These are phyloP conservation scores for Heteromormyrus szaboi DNA, from an alignment of 2,797 vertebrate species.

Conservation along the genomic window DNA sequence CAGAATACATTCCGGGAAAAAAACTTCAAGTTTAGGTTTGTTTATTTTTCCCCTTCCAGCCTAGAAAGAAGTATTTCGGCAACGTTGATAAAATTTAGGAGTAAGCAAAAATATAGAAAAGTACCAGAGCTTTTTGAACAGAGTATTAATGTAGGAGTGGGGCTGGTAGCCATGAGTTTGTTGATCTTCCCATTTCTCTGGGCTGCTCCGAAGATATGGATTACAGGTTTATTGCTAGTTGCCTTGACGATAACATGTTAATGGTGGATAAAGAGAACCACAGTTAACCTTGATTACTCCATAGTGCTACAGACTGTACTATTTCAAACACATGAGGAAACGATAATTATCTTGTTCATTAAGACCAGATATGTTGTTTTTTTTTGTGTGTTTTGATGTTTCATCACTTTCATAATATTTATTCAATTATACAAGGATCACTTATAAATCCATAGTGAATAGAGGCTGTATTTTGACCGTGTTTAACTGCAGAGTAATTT, in stretches of 20 bases:
- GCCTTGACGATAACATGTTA: not conserved
- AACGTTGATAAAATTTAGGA: not conserved
- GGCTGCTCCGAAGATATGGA: not conserved
- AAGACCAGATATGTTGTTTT: not conserved
- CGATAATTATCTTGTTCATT: not conserved
- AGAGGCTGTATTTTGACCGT: not conserved
- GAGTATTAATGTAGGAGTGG: not conserved
- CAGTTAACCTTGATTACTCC: not conserved
- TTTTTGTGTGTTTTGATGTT: constrained; percentile 1
- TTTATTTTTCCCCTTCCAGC: not conserved
- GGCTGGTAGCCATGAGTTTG: not conserved
- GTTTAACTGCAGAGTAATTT: not conserved
- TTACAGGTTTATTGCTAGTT: constrained; percentile 10
- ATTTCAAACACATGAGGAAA: not conserved
- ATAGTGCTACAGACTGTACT: not conserved
- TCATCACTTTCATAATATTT: not conserved
- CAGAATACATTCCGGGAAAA: not conserved
- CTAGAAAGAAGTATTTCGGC: not conserved
- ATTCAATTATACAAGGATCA: not conserved
- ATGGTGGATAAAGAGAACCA: constrained; percentile 3
- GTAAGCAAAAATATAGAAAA: not conserved
- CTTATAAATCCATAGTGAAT: not conserved
- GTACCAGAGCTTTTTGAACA: not conserved
- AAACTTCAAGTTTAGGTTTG: not conserved
- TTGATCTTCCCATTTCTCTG: not conserved